Evolutionary conservation across 2,113 vertebrate species (phyloP), one percentile per base, ranked within the genome.

Genomic region (Physeter macrocephalus): DNA sequence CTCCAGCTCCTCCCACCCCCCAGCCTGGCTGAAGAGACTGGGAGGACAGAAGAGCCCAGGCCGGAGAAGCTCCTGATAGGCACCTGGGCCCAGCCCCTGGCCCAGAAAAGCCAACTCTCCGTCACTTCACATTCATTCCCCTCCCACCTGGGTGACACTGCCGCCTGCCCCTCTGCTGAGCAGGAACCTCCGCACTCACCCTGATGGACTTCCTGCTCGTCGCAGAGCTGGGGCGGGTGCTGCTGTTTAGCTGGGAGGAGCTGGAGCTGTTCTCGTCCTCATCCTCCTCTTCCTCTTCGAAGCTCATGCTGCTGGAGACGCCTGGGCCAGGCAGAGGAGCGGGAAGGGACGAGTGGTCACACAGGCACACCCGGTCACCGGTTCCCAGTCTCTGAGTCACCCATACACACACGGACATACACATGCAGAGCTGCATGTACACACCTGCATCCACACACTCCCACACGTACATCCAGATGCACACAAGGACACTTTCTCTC

Each of bases 251-350:
- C 98, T 99, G 99, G 36, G 99, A 99, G 77, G 99, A 99, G 97
- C 99, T 99, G 59, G 99, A 99, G 96, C 99, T 99, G 88, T 99
- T 99, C 98, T 99, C 99, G 46, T 99, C 99, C 17, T 99, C 99
- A 1, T 99, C 99, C 9, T 99, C 99, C 64, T 99, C 99, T 69
- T 99, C 99, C 97, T 99, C 95, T 98, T 99, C 98, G 97, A 99
- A 99, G 98, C 99, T 99, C 99, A 99, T 99, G 98, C 99, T 99
- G 98, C 99, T 99, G 84, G 99, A 99, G 98, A 99, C 99, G 88
- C 99, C 99, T 99, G 98, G 43, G 77, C 88, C 36, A 2, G 81
- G 8, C 8, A 95, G 34, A 92, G 78, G 74, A 34, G 39, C 2
- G 5, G 34, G 83, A 25, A 71, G 15, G 66, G 43, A 25, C 2